Base-by-base conservation (phyloP, 2,888 invertebrate species). In the Cartodere bifasciata region DNA sequence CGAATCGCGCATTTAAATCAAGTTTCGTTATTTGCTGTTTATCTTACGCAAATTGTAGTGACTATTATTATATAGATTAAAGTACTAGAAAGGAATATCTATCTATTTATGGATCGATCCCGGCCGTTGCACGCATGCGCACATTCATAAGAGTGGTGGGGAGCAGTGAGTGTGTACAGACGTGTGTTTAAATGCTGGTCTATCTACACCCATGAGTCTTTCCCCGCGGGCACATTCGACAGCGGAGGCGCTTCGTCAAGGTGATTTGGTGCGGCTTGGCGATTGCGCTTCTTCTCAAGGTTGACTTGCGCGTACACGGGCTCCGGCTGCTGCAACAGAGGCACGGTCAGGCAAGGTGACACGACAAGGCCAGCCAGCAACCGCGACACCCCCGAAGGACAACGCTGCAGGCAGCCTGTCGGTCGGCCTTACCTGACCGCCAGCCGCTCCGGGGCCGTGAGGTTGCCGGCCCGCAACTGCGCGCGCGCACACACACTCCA, bases 261-360 rank as follows among this genome's bases (percentile, higher is more conserved):
- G 32, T 60, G 50, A 42, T 59, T 60, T 21, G 58, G 56, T 28
- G 27, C 27, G 23, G 33, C 26, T 43, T 61, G 61, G 23, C 69
- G 62, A 46, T 68, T 68, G 44, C 69, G 66, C 50, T 74, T 74
- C 55, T 70, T 71, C 49, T 72, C 72, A 52, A 72, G 63, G 49
- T 74, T 72, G 41, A 74, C 72, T 60, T 73, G 72, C 45, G 74
- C 74, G 54, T 74, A 74, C 30, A 73, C 60, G 26, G 74, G 72
- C 52, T 74, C 74, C 46, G 56, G 58, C 56, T 59, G 52, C 56
- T 59, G 52, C 35, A 55, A 58, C 49, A 46, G 42, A 44, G 39
- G 40, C 39, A 33, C 36, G 38, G 34, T 38, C 35, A 38, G 40
- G 17, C 28, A 29, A 17, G 22, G 25, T 31, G 23, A 32, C 25